A percentile compares a stretch with the other conserved stretches of the same genome.
phyloP scores from a whole-genome alignment of 1,140 invertebrate genomes.

The Eulimnadia texana region DNA sequence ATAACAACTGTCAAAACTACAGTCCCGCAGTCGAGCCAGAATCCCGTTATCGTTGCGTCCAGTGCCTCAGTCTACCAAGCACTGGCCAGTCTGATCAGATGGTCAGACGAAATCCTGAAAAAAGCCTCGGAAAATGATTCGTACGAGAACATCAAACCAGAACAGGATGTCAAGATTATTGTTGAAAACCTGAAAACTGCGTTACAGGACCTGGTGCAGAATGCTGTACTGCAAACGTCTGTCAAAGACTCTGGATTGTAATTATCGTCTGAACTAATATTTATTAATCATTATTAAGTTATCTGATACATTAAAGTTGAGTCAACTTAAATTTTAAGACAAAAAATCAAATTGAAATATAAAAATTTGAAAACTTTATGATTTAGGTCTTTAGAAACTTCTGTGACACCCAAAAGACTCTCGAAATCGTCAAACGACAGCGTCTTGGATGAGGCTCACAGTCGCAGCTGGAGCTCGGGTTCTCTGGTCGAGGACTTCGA shows the following conservation, averaged over 20 bases:
- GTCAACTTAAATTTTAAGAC: background rate
- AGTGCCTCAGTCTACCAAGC: slow-evolving; percentile 74
- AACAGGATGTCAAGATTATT: slow-evolving; percentile 56
- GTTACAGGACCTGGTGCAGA: background rate
- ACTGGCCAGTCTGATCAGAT: slow-evolving; percentile 66
- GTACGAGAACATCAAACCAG: slow-evolving; percentile 20
- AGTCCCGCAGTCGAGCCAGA: slow-evolving; percentile 23
- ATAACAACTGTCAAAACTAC: slow-evolving; percentile 37
- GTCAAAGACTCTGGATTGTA: background rate
- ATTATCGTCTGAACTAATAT: too few relatives aligned
- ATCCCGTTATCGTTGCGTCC: slow-evolving; percentile 50
- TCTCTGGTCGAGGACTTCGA: slow-evolving; percentile 21
- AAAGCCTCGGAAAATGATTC: slow-evolving; percentile 37
- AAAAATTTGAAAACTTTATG: background rate
- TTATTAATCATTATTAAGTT: too few relatives aligned
- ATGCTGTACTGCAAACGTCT: background rate
- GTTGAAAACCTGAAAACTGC: slow-evolving; percentile 23
- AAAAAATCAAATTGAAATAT: background rate
- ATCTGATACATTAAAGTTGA: too few relatives aligned
- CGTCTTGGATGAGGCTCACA: slow-evolving; percentile 8
- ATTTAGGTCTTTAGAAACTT: background rate
- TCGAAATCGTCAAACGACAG: slow-evolving; percentile 10
- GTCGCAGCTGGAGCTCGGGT: background rate
- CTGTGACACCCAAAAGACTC: background rate
- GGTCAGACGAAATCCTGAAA: slow-evolving; percentile 75